These are phyloP conservation scores for Gobionotothen gibberifrons DNA, from an alignment of 2,797 vertebrate species.

Conservation along the genomic window DNA sequence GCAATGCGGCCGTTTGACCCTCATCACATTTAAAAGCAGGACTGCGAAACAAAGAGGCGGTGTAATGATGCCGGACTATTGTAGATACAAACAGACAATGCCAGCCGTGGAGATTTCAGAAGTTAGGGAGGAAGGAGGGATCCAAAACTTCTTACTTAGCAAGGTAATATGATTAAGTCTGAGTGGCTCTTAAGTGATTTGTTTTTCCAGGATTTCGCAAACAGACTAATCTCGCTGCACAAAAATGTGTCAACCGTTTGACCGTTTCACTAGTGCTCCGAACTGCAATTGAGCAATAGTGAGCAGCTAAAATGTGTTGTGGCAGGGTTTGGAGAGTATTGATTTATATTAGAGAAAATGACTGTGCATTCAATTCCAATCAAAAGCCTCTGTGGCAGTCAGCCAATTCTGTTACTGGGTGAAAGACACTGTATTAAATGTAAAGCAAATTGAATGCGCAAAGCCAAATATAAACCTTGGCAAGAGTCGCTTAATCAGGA, in stretches of 20 bases:
- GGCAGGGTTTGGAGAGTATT: conserved; percentile 78
- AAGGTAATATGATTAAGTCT: conserved; percentile 72
- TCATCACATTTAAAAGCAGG: conserved; percentile 19
- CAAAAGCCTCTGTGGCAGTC: conserved; percentile 79
- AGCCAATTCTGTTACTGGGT: conserved; percentile 78
- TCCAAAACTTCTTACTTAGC: conserved; percentile 72
- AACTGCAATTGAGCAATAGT: conserved; percentile 59
- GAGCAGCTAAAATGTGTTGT: conserved; percentile 71
- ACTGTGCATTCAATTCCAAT: conserved; percentile 82
- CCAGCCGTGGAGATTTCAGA: conserved; percentile 25
- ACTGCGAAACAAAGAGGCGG: background rate
- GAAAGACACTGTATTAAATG: conserved; percentile 76
- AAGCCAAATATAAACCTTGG: conserved; percentile 76
- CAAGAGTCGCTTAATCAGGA: conserved; percentile 65
- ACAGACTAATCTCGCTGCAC: conserved; percentile 52
- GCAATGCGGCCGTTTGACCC: conserved; percentile 46
- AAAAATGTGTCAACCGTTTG: conserved; percentile 52
- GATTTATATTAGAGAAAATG: conserved; percentile 83
- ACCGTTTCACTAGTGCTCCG: conserved; percentile 56
- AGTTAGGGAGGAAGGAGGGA: conserved; percentile 44
- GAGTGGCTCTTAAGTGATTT: conserved; percentile 75
- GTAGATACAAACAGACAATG: background rate
- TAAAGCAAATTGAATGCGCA: conserved; percentile 77
- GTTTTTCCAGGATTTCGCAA: conserved; percentile 65
- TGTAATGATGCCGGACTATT: background rate